phyloP scores from a whole-genome alignment of 2,797 vertebrate genomes.

The Triplophysa bombifrons region DNA sequence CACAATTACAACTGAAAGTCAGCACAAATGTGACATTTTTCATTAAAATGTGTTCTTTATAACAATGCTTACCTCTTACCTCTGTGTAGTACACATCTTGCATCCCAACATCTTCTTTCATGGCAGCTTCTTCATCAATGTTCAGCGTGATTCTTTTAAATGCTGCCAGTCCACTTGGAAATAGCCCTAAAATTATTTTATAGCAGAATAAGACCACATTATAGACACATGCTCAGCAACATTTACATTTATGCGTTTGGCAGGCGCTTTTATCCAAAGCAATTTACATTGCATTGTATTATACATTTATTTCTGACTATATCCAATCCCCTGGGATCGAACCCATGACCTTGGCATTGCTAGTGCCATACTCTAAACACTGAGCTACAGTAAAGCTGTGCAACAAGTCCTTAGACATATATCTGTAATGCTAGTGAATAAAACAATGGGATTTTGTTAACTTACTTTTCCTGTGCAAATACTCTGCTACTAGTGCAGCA shows the following conservation, averaged over 20 bases:
- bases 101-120: slow-evolving; percentile 96
- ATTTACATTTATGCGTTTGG: too few species aligned
- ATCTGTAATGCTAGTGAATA: not conserved
- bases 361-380: too few species aligned
- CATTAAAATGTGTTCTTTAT: slow-evolving; percentile 2
- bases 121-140: slow-evolving; percentile 94
- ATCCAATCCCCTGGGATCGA: too few species aligned
- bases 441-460: slow-evolving; percentile 17
- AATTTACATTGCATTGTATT: too few species aligned
- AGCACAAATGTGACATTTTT: not conserved
- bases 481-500: slow-evolving; percentile 93
- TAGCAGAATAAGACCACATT: not conserved
- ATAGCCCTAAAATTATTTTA: slow-evolving; percentile 79
- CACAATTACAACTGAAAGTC: slow-evolving; percentile 2
- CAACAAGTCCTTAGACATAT: not conserved
- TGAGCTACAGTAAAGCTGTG: not conserved
- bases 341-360: too few species aligned
- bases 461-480: slow-evolving; percentile 97
- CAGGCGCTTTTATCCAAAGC: too few species aligned
- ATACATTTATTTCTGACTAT: too few species aligned
- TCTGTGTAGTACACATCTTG: slow-evolving; percentile 97
- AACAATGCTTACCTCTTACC: slow-evolving; percentile 67
- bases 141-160: slow-evolving; percentile 95
- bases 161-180: slow-evolving; percentile 86
- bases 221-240: not conserved